These are phyloP conservation scores for Leptoteleia sp. DNA, from an alignment of 1,140 invertebrate species.

Conservation along the genomic window DNA sequence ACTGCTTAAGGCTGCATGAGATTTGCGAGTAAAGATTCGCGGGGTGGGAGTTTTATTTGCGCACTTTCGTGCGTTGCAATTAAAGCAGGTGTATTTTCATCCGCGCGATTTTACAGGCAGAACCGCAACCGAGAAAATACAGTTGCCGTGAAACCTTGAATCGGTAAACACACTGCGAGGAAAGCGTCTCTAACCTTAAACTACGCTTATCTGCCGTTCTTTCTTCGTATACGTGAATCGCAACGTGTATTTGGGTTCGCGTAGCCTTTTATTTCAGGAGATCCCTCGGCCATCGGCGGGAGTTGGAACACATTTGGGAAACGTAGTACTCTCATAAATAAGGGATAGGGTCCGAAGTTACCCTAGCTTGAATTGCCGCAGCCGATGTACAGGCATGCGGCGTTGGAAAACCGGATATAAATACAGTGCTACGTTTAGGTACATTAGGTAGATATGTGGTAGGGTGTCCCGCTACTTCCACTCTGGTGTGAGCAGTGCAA, in stretches of 20 bases:
- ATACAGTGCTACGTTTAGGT: conserved; percentile 63
- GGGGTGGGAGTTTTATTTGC: conserved; percentile 16
- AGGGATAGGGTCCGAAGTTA: conserved; percentile 64
- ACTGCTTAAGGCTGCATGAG: not conserved
- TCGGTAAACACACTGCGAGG: conserved; percentile 25
- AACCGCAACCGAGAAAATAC: conserved; percentile 55
- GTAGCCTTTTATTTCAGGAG: conserved; percentile 61
- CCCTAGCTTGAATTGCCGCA: conserved; percentile 57
- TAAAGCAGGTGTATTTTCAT: conserved; percentile 47
- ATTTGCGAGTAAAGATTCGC: conserved; percentile 4
- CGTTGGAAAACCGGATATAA: conserved; percentile 66
- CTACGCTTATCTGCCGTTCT: conserved; percentile 54
- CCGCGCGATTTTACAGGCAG: conserved; percentile 27
- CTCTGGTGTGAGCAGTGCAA: conserved; percentile 30
- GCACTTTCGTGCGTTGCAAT: conserved; percentile 32
- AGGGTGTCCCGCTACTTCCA: conserved; percentile 46
- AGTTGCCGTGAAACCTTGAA: conserved; percentile 34
- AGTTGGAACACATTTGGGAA: conserved; percentile 64
- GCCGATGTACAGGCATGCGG: conserved; percentile 61
- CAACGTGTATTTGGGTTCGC: conserved; percentile 53
- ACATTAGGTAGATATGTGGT: conserved; percentile 61
- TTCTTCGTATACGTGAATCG: conserved; percentile 48
- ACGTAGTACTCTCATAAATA: conserved; percentile 65
- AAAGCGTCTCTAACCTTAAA: conserved; percentile 51
- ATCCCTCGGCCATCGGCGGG: conserved; percentile 57